Conservation (phyloP, 64 coral and sea anemone species). For the Catalaphyllia jardinei region DNA sequence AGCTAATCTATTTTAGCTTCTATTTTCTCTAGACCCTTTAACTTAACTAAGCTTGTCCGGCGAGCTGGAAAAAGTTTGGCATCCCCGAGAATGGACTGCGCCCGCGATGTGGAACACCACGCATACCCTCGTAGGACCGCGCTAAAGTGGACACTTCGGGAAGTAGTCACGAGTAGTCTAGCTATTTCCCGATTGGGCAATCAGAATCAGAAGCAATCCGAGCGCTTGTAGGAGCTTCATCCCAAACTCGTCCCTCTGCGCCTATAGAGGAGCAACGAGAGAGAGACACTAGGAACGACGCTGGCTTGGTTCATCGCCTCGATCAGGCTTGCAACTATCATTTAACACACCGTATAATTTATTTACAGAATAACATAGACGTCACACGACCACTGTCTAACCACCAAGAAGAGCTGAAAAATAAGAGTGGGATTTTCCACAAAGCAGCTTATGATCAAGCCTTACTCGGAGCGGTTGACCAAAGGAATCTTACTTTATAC, state of each 20-base stretch:
- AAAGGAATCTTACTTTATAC: too few relatives aligned
- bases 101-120: too few relatives aligned
- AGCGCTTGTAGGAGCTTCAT: background rate
- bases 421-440: background rate
- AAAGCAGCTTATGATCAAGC: too few relatives aligned
- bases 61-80: too few relatives aligned
- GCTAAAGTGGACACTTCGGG: background rate
- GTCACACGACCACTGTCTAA: background rate
- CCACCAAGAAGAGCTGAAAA: background rate
- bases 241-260: too few relatives aligned
- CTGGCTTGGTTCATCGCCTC: background rate
- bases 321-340: background rate
- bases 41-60: too few relatives aligned
- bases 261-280: too few relatives aligned
- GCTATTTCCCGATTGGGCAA: background rate
- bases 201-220: background rate
- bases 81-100: too few relatives aligned
- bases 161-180: background rate
- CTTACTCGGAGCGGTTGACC: too few relatives aligned
- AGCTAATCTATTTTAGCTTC: too few relatives aligned
- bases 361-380: background rate
- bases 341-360: background rate
- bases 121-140: background rate
- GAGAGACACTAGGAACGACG: too few relatives aligned
- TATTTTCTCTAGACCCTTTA: too few relatives aligned